Evolutionary conservation across 1,140 invertebrate genomes (phyloP).

Genomic region (Rhyzopertha dominica): DNA sequence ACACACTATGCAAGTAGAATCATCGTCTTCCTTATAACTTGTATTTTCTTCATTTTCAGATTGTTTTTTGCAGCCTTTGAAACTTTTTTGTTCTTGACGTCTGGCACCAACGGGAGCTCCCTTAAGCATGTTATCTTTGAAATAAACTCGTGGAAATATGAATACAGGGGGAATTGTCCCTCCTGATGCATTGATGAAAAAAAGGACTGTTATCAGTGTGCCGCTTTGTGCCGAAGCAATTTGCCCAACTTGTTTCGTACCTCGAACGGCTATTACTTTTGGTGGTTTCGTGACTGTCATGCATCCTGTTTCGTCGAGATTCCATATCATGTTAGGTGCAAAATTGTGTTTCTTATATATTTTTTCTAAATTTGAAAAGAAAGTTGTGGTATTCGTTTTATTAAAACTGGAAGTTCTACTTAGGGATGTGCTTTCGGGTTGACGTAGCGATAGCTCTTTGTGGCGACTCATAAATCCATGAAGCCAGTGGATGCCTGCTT

Average conservation of each 20-base stretch:
- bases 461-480: constrained; percentile 15
- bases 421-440: constrained; percentile 15
- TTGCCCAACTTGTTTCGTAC: constrained; percentile 45
- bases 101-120: constrained; percentile 32
- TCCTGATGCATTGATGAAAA: constrained; percentile 35
- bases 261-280: constrained; percentile 44
- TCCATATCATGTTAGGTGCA: constrained; percentile 34
- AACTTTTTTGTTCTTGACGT: too few species aligned
- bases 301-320: constrained; percentile 48
- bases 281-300: constrained; percentile 44
- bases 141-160: constrained; percentile 41
- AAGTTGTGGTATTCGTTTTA: constrained; percentile 39
- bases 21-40: too few species aligned
- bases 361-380: constrained; percentile 42
- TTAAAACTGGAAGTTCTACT: constrained; percentile 38
- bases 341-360: constrained; percentile 37
- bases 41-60: too few species aligned
- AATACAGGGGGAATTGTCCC: constrained; percentile 39
- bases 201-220: constrained; percentile 34
- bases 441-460: constrained; percentile 7
- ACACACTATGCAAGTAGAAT: too few species aligned
- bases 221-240: constrained; percentile 44
- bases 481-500: constrained; percentile 33
- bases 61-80: too few species aligned
- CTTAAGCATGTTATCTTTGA: constrained; percentile 43